These are phyloP conservation scores for Adineta ricciae DNA, from an alignment of 2,888 invertebrate genomes.

Conservation along the genomic window DNA sequence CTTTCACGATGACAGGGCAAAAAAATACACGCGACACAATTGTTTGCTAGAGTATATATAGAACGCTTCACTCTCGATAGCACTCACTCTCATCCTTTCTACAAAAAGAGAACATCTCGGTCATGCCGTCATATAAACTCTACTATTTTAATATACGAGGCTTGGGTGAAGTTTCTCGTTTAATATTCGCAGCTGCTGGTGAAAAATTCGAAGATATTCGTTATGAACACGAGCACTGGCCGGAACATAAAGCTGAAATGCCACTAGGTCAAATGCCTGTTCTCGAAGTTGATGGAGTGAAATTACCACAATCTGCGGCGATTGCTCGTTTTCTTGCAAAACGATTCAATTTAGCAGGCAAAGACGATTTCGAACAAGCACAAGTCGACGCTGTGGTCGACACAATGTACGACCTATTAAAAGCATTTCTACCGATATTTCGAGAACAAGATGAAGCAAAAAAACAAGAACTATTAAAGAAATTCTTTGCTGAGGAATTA, in stretches of 20 bases:
- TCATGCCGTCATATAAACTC: slow-evolving; percentile 50
- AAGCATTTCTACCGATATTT: not conserved
- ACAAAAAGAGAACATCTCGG: too few species aligned
- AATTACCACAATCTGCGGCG: not conserved
- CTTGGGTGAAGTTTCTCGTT: slow-evolving; percentile 56
- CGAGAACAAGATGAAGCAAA: slow-evolving; percentile 22
- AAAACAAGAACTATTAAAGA: slow-evolving; percentile 20
- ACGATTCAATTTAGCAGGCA: slow-evolving; percentile 25
- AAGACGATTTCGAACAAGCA: slow-evolving; percentile 23
- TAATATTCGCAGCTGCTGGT: slow-evolving; percentile 56
- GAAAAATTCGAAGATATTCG: slow-evolving; percentile 56
- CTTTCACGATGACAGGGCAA: not conserved
- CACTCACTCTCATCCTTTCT: not conserved
- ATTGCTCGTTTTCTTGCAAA: slow-evolving; percentile 1
- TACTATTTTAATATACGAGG: slow-evolving; percentile 58
- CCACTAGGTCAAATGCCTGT: slow-evolving; percentile 33
- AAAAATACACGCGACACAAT: too few species aligned
- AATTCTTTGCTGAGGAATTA: slow-evolving; percentile 1
- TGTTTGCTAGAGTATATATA: too few species aligned
- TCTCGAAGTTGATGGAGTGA: slow-evolving; percentile 34
- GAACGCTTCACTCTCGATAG: not conserved
- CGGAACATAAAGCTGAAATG: slow-evolving; percentile 30
- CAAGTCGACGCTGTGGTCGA: slow-evolving; percentile 23
- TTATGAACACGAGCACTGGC: slow-evolving; percentile 51
- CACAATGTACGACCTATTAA: slow-evolving; percentile 4